Evolutionary conservation across 1,140 invertebrate species (phyloP).

Genomic region (Hyposmocoma kahamanoa): DNA sequence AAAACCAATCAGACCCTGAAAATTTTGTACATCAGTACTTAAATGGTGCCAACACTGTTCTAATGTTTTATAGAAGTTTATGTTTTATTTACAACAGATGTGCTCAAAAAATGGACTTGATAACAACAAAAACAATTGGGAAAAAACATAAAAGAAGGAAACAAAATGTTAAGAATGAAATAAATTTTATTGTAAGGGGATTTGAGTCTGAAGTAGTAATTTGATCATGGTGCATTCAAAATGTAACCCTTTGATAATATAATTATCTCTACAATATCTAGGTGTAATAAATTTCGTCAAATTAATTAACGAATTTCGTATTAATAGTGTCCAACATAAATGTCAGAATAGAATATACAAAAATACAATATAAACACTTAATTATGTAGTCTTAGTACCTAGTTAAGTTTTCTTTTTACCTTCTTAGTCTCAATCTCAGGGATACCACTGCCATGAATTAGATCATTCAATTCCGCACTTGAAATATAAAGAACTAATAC

Average conservation of each 20-base stretch:
- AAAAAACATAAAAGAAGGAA: conserved; percentile 36
- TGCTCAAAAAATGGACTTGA: conserved; percentile 34
- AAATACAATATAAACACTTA: too few relatives aligned
- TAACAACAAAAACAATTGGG: conserved; percentile 19
- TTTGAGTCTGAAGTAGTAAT: conserved; percentile 59
- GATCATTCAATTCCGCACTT: conserved; percentile 79
- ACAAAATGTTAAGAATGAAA: conserved; percentile 34
- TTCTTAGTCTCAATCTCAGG: too few relatives aligned
- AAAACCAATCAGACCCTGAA: conserved; percentile 68
- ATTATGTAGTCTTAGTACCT: too few relatives aligned
- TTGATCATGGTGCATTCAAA: too few relatives aligned
- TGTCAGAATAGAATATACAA: too few relatives aligned
- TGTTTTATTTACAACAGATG: conserved; percentile 34
- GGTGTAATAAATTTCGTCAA: too few relatives aligned
- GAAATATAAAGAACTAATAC: conserved; percentile 76
- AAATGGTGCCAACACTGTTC: conserved; percentile 66
- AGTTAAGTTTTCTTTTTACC: too few relatives aligned
- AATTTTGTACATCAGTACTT: conserved; percentile 72
- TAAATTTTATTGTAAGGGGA: conserved; percentile 44
- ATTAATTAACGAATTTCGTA: too few relatives aligned
- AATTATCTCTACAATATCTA: too few relatives aligned
- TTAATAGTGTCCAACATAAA: too few relatives aligned
- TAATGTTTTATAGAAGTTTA: conserved; percentile 61
- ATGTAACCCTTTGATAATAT: too few relatives aligned
- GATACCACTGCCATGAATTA: too few relatives aligned